A percentile compares a stretch with the other conserved stretches of the same genome.
phyloP scores from a whole-genome alignment of 2,797 vertebrate genomes.

The Synaphobranchus kaupii region DNA sequence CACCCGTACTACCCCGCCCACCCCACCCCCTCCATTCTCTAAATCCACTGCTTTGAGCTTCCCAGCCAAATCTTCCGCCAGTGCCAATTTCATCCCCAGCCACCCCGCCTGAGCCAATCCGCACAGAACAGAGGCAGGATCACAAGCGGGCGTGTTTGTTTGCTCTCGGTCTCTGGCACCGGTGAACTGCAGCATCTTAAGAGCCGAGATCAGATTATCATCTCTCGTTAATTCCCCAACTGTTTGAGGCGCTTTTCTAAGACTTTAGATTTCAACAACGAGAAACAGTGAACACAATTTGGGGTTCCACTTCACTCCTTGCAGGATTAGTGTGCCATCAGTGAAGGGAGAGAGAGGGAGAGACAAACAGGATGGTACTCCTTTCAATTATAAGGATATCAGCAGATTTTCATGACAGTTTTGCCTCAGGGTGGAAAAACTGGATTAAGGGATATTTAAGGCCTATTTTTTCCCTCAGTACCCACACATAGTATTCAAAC shows the following conservation, averaged over 20 bases:
- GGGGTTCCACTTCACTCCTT: slow-evolving; percentile 39
- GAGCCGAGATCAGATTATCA: slow-evolving; percentile 36
- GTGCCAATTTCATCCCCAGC: slow-evolving; percentile 2
- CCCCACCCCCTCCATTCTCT: not conserved
- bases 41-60: slow-evolving; percentile 19
- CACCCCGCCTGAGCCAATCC: not conserved
- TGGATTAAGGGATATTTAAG: slow-evolving; percentile 33
- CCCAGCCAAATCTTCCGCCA: slow-evolving; percentile 9
- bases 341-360: slow-evolving; percentile 13
- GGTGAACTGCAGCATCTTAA: slow-evolving; percentile 19
- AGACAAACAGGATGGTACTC: slow-evolving; percentile 48
- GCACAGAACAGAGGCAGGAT: slow-evolving; percentile 8
- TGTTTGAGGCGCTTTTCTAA: slow-evolving; percentile 18
- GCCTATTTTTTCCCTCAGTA: slow-evolving; percentile 7
- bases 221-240: slow-evolving; percentile 32
- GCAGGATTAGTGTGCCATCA: slow-evolving; percentile 36
- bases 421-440: slow-evolving; percentile 56
- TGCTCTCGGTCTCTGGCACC: slow-evolving; percentile 8
- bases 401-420: slow-evolving; percentile 59
- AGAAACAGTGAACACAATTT: slow-evolving; percentile 44
- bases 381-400: slow-evolving; percentile 33
- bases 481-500: slow-evolving; percentile 13
- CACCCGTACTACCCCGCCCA: not conserved
- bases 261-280: slow-evolving; percentile 17
- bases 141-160: slow-evolving; percentile 22